phyloP scores from a whole-genome alignment of 1,140 invertebrate species.

The Cydia strobilella region DNA sequence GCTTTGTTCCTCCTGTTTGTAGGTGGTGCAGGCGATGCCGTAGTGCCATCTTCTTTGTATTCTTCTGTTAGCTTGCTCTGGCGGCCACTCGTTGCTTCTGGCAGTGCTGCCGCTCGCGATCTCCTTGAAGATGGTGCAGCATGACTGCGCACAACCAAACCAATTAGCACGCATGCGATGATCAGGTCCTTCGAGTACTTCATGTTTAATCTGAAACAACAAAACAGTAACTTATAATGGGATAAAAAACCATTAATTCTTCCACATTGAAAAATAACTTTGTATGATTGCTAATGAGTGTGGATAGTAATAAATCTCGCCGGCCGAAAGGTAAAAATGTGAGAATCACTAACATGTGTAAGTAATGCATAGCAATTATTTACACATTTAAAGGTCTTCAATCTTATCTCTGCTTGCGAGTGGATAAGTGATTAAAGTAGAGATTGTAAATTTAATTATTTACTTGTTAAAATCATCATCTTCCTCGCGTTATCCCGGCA shows the following conservation, averaged over 20 bases:
- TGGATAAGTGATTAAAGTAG: slow-evolving; percentile 23
- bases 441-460: not conserved
- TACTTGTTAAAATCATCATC: not conserved
- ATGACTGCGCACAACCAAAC: slow-evolving; percentile 49
- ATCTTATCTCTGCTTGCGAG: not conserved
- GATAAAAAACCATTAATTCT: not conserved
- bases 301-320: slow-evolving; percentile 13
- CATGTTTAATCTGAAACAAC: slow-evolving; percentile 64
- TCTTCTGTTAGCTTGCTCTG: slow-evolving; percentile 68
- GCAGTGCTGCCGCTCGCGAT: slow-evolving; percentile 55
- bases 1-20: slow-evolving; percentile 74
- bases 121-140: slow-evolving; percentile 59
- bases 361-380: slow-evolving; percentile 22
- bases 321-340: not conserved
- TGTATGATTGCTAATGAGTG: slow-evolving; percentile 3
- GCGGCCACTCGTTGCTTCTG: slow-evolving; percentile 48
- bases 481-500: too few species aligned
- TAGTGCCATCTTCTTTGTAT: slow-evolving; percentile 44
- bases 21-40: slow-evolving; percentile 45
- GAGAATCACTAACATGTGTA: slow-evolving; percentile 2
- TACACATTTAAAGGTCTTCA: slow-evolving; percentile 23
- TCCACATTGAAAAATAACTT: slow-evolving; percentile 7
- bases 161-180: slow-evolving; percentile 49
- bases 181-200: slow-evolving; percentile 49
- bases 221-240: slow-evolving; percentile 19